These are phyloP conservation scores for Otolemur garnettii DNA, from an alignment of 2,113 vertebrate species.

Conservation along the genomic window DNA sequence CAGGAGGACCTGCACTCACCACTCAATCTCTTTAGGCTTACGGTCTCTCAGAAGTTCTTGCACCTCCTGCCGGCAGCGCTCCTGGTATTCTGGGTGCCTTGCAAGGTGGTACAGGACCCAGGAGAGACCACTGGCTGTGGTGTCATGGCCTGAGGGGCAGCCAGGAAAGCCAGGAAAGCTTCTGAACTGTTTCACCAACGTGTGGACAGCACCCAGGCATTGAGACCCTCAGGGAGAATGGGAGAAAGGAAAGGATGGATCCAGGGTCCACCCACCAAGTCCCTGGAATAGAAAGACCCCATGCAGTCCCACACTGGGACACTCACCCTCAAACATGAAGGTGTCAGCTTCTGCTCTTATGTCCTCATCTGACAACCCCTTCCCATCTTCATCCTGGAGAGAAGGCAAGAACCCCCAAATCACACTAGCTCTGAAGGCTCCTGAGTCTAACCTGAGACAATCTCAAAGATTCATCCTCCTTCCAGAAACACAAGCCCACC, in stretches of 20 bases:
- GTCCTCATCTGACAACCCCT: conserved; percentile 89
- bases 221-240: neutral
- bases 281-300: neutral
- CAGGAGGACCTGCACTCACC: conserved; percentile 50
- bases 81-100: conserved; percentile 73
- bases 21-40: conserved; percentile 75
- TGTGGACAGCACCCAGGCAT: neutral
- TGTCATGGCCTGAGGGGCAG: conserved; percentile 69
- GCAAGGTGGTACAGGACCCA: conserved; percentile 78
- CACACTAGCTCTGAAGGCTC: neutral
- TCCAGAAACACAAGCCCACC: neutral
- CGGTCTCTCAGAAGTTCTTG: conserved; percentile 54
- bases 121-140: conserved; percentile 77
- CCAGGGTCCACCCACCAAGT: neutral
- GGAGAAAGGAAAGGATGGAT: neutral
- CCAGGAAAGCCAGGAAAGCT: neutral
- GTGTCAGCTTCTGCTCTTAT: conserved; percentile 92
- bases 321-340: conserved; percentile 94
- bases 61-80: conserved; percentile 74
- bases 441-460: neutral
- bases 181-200: neutral
- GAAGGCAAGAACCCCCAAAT: neutral
- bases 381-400: conserved; percentile 91
- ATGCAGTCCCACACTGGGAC: neutral
- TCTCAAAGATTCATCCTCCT: neutral